Conservation (phyloP, 2,113 vertebrate genomes). For the Zosterops pallidus region DNA sequence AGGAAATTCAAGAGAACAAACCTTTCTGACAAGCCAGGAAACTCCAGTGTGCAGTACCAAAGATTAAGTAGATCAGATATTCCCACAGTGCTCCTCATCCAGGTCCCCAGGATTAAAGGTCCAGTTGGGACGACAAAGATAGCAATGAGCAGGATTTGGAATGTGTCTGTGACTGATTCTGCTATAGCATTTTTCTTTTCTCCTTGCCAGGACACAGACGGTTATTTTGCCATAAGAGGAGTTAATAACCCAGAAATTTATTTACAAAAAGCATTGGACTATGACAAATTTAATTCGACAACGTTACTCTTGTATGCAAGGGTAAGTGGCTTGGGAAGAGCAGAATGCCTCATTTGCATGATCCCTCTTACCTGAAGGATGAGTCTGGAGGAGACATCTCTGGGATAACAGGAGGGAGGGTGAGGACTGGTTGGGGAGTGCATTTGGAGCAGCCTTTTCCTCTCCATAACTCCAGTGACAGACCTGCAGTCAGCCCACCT, state of each 20-base stretch:
- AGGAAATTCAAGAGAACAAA: not conserved
- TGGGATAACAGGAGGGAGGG: not conserved
- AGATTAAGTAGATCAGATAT: not conserved
- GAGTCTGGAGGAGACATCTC: not conserved
- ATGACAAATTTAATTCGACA: conserved; percentile 73
- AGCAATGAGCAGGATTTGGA: not conserved
- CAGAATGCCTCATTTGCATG: not conserved
- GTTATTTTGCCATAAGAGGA: conserved; percentile 81
- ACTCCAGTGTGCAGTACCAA: not conserved
- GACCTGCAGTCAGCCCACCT: not conserved
- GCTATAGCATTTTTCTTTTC: not conserved
- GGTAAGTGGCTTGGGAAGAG: conserved; percentile 67
- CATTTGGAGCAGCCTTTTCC: not conserved
- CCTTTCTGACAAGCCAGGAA: not conserved
- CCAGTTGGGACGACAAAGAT: not conserved
- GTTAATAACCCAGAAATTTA: conserved; percentile 78
- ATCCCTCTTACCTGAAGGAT: not conserved
- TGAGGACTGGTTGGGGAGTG: fast-evolving
- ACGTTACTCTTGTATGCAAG: conserved; percentile 76
- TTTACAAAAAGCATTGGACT: conserved; percentile 79
- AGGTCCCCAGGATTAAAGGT: not conserved
- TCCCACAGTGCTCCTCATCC: not conserved
- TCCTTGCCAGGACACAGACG: conserved; percentile 61
- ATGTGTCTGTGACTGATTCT: not conserved
- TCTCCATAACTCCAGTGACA: not conserved